These are phyloP conservation scores for Dynastes tityus DNA, from an alignment of 2,888 invertebrate genomes.

Conservation along the genomic window DNA sequence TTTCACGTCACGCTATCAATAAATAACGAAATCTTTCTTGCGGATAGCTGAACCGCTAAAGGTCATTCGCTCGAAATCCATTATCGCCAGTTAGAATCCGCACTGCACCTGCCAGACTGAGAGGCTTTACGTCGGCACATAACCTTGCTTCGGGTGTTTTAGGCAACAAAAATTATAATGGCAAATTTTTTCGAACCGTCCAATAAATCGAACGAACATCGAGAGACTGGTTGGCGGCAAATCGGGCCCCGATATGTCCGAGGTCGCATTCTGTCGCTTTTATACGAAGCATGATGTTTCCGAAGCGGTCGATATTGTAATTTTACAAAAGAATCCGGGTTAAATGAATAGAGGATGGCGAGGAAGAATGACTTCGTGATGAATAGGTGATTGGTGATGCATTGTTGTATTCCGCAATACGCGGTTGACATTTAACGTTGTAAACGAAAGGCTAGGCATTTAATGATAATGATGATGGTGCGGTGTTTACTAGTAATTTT, in stretches of 20 bases:
- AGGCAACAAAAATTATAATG: slow-evolving; percentile 9
- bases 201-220: not conserved
- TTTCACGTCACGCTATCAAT: slow-evolving; percentile 45
- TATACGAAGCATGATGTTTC: slow-evolving; percentile 1
- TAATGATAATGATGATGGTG: slow-evolving; percentile 17
- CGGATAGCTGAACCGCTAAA: slow-evolving; percentile 20
- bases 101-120: slow-evolving; percentile 34
- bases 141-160: slow-evolving; percentile 29
- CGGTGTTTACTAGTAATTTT: slow-evolving; percentile 13
- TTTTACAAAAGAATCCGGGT: slow-evolving; percentile 18
- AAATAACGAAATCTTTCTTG: slow-evolving; percentile 33
- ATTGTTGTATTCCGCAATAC: slow-evolving; percentile 22
- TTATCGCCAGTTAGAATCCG: slow-evolving; percentile 27
- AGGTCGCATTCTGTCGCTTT: slow-evolving; percentile 9
- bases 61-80: slow-evolving; percentile 36
- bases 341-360: slow-evolving; percentile 20
- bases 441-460: slow-evolving; percentile 30
- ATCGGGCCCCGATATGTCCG: slow-evolving; percentile 15
- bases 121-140: not conserved
- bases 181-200: not conserved
- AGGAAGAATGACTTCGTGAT: slow-evolving; percentile 41
- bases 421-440: slow-evolving; percentile 29
- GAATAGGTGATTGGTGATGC: slow-evolving; percentile 18
- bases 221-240: slow-evolving; percentile 35
- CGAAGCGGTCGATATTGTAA: slow-evolving; percentile 11